These are phyloP conservation scores for Gallinago paraguaiae DNA, from an alignment of 2,113 vertebrate genomes.

Conservation along the genomic window DNA sequence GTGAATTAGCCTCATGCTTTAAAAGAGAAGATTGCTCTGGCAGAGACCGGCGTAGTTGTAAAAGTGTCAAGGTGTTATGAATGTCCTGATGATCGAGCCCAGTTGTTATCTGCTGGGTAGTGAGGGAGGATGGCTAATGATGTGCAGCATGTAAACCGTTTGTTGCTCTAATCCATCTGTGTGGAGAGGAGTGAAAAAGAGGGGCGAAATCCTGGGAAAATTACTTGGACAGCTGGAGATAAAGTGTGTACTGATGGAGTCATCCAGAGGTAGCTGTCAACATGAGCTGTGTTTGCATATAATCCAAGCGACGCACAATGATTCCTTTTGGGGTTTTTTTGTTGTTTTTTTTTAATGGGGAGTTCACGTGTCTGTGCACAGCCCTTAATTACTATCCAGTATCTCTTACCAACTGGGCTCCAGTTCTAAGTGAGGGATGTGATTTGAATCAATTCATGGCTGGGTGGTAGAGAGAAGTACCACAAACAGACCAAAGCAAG, in stretches of 20 bases:
- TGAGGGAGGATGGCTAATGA: slow-evolving; percentile 78
- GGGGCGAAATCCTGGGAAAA: slow-evolving; percentile 54
- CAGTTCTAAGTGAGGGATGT: slow-evolving; percentile 33
- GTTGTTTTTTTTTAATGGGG: not conserved
- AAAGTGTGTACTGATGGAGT: slow-evolving; percentile 62
- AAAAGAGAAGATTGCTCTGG: slow-evolving; percentile 64
- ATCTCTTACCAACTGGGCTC: not conserved
- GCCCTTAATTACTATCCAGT: not conserved
- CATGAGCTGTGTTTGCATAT: slow-evolving; percentile 70
- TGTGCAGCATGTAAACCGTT: slow-evolving; percentile 73
- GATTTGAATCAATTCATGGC: slow-evolving; percentile 53
- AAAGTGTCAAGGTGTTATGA: slow-evolving; percentile 80
- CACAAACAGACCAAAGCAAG: slow-evolving; percentile 54
- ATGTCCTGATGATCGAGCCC: slow-evolving; percentile 67
- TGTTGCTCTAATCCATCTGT: slow-evolving; percentile 71
- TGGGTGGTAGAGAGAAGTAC: slow-evolving; percentile 11
- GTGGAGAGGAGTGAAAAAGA: slow-evolving; percentile 57
- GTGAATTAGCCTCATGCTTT: slow-evolving; percentile 64
- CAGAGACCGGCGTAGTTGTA: slow-evolving; percentile 68
- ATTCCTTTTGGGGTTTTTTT: not conserved
- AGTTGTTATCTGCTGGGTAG: slow-evolving; percentile 75
- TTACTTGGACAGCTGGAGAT: slow-evolving; percentile 68
- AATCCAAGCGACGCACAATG: slow-evolving; percentile 15
- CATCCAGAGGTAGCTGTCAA: slow-evolving; percentile 67
- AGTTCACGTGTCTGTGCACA: slow-evolving; percentile 19